A percentile compares a stretch with the other conserved stretches of the same genome.
phyloP scores from a whole-genome alignment of 1,140 invertebrate species.

The Tetramorium parvispinum region DNA sequence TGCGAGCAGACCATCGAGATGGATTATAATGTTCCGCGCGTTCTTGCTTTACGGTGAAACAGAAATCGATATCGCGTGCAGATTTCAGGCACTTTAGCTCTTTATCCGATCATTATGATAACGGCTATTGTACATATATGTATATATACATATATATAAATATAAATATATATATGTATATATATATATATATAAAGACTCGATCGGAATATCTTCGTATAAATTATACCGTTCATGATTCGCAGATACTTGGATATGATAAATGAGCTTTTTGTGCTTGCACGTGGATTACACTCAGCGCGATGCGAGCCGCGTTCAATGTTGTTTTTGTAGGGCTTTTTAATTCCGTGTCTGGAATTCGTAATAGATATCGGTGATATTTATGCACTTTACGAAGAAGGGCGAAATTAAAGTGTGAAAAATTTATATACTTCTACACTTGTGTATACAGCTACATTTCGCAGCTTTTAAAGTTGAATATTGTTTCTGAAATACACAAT shows the following conservation, averaged over 20 bases:
- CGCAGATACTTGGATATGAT: not conserved
- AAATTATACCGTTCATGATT: constrained; percentile 25
- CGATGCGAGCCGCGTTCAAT: not conserved
- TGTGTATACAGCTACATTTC: not conserved
- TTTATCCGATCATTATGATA: constrained; percentile 29
- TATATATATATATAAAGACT: not conserved
- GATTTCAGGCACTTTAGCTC: constrained; percentile 33
- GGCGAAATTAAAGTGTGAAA: not conserved
- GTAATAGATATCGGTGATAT: constrained; percentile 10
- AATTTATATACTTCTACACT: not conserved
- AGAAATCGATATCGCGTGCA: constrained; percentile 18
- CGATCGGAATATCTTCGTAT: not conserved
- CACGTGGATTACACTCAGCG: not conserved
- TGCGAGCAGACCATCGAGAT: not conserved
- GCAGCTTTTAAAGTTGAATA: not conserved
- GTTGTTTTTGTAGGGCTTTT: not conserved
- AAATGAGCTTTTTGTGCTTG: constrained; percentile 1
- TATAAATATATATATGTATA: no score
- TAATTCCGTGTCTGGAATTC: not conserved
- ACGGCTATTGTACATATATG: not conserved
- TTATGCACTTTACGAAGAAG: not conserved
- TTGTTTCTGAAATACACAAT: not conserved
- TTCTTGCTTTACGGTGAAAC: not conserved
- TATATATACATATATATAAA: no score
- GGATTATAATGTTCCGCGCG: constrained; percentile 1